Conservation (phyloP, 1,140 invertebrate species). For the Hypothenemus hampei region DNA sequence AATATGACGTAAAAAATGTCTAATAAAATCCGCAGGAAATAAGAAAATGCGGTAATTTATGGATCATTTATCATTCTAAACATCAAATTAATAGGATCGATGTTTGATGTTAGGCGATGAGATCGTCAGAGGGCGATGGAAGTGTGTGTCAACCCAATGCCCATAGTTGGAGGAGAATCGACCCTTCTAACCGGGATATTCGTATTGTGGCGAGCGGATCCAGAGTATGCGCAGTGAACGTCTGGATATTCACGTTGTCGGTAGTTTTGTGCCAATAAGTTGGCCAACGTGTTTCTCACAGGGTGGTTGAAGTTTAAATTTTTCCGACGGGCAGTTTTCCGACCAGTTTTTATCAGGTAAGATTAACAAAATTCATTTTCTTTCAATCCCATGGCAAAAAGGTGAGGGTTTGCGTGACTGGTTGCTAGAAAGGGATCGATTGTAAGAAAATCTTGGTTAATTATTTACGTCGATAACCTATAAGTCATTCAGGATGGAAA, state of each 20-base stretch:
- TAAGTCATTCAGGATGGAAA: too few relatives aligned
- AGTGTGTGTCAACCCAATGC: too few relatives aligned
- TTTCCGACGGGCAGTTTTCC: conserved; percentile 19
- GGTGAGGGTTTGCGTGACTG: background rate
- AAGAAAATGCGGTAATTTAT: conserved; percentile 38
- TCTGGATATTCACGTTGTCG: conserved; percentile 40
- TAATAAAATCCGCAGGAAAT: conserved; percentile 12
- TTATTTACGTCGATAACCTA: too few relatives aligned
- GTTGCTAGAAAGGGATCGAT: too few relatives aligned
- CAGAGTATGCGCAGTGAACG: conserved; percentile 36
- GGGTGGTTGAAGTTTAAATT: conserved; percentile 38
- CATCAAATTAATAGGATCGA: conserved; percentile 37
- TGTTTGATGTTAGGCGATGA: conserved; percentile 17
- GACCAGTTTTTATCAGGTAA: conserved; percentile 25
- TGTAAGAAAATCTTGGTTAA: too few relatives aligned
- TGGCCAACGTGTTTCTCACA: conserved; percentile 41
- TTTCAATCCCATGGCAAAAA: background rate
- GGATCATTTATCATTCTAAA: conserved; percentile 37
- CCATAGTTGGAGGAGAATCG: conserved; percentile 14
- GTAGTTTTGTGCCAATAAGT: conserved; percentile 42
- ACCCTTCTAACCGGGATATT: conserved; percentile 12
- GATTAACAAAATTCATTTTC: background rate
- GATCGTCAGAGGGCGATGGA: conserved; percentile 10
- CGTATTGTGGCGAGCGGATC: conserved; percentile 4
- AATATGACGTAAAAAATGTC: background rate